Conservation (phyloP, 1,140 invertebrate genomes). For the Matsumurasca onukii region DNA sequence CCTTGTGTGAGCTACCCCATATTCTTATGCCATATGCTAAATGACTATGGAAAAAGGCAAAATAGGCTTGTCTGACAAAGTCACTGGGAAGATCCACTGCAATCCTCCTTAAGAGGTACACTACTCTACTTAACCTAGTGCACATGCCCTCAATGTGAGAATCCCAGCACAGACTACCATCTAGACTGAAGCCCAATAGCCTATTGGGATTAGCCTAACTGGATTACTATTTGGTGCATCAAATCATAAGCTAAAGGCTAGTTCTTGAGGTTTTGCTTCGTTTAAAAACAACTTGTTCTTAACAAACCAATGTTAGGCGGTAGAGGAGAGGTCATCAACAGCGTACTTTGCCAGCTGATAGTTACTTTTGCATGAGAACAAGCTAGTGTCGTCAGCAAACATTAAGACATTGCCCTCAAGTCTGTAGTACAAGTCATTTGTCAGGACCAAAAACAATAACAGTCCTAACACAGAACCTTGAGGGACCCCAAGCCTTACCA, state of each 20-base stretch:
- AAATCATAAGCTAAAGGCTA: not conserved
- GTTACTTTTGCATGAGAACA: not conserved
- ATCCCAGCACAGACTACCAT: not conserved
- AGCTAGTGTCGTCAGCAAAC: not conserved
- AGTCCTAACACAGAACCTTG: not conserved
- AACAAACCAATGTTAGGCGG: not conserved
- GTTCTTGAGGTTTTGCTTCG: not conserved
- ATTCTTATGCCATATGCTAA: not conserved
- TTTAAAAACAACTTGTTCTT: not conserved
- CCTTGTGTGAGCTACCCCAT: not conserved
- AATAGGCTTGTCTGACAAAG: not conserved
- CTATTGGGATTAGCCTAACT: not conserved
- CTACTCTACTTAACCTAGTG: not conserved
- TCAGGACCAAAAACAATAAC: not conserved
- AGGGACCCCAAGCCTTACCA: not conserved
- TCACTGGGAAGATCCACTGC: not conserved
- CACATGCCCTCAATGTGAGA: not conserved
- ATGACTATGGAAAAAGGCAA: not conserved
- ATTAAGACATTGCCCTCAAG: not conserved
- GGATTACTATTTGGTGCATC: not conserved
- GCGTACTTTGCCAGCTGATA: not conserved
- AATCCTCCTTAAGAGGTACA: not conserved
- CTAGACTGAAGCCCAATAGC: not conserved
- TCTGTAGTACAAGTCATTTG: not conserved
- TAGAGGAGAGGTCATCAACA: not conserved